phyloP scores from a whole-genome alignment of 1,140 invertebrate genomes.

The Hetaerina americana region DNA sequence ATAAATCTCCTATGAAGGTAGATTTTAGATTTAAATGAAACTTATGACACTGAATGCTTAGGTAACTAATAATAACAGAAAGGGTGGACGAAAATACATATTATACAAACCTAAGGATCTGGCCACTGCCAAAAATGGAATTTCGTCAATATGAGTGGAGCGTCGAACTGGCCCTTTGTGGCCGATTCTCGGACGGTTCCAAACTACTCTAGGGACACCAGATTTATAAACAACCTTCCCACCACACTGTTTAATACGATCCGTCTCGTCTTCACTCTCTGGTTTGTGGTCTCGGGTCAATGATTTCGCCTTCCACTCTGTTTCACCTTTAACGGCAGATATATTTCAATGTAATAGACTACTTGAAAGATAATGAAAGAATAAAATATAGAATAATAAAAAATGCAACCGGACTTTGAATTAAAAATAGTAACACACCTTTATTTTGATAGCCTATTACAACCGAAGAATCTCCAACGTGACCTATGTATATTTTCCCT shows the following conservation, averaged over 20 bases:
- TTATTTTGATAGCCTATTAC: constrained; percentile 71
- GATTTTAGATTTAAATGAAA: neutral
- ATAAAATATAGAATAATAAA: neutral
- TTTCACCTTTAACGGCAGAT: constrained; percentile 27
- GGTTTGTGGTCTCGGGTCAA: constrained; percentile 91
- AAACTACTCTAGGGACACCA: constrained; percentile 89
- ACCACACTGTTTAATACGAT: constrained; percentile 72
- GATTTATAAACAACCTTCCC: constrained; percentile 82
- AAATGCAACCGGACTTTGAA: neutral
- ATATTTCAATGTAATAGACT: neutral
- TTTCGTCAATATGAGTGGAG: constrained; percentile 80
- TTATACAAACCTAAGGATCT: constrained; percentile 60
- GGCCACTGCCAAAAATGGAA: constrained; percentile 92
- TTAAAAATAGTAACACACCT: constrained; percentile 18
- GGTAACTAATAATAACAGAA: neutral
- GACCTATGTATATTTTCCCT: constrained; percentile 91
- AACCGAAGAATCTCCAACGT: constrained; percentile 94
- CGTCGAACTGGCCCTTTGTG: constrained; percentile 68
- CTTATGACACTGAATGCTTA: neutral
- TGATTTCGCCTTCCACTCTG: constrained; percentile 61
- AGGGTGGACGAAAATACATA: neutral
- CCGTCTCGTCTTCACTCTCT: constrained; percentile 72
- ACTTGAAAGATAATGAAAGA: neutral
- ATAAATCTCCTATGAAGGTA: constrained; percentile 63
- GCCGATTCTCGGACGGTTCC: constrained; percentile 77